A percentile compares a stretch with the other conserved stretches of the same genome.
Conservation (phyloP, 2,797 vertebrate genomes). For the Hemibagrus guttatus region DNA sequence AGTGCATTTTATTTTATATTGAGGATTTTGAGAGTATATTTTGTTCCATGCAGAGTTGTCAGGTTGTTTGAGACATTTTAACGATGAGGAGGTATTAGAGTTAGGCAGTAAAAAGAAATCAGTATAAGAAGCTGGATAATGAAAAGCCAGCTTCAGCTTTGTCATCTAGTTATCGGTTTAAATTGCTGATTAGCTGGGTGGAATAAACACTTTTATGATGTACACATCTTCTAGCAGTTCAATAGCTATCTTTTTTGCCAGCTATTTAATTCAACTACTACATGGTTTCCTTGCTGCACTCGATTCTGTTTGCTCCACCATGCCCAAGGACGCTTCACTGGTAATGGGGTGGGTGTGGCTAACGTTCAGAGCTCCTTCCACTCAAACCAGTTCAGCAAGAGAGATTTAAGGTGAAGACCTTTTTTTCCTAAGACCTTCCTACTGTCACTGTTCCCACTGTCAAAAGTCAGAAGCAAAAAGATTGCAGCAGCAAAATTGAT, state of each 20-base stretch:
- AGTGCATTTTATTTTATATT: background rate
- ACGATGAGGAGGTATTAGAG: background rate
- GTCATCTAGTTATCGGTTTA: background rate
- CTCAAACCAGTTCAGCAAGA: too few relatives aligned
- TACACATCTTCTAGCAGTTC: background rate
- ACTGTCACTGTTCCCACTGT: background rate
- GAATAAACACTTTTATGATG: background rate
- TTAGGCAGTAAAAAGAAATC: background rate
- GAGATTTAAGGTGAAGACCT: background rate
- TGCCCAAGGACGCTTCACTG: background rate
- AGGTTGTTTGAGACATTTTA: background rate
- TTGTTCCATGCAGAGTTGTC: background rate
- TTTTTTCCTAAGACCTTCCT: too few relatives aligned
- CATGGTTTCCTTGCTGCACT: background rate
- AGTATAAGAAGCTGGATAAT: background rate
- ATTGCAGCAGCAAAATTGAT: background rate
- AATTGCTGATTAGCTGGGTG: background rate
- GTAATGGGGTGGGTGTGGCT: background rate
- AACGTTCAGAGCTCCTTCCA: background rate
- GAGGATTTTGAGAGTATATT: background rate
- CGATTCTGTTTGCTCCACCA: background rate
- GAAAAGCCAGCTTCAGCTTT: background rate
- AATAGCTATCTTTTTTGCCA: background rate
- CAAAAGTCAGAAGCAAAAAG: background rate
- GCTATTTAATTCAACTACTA: background rate